These are phyloP conservation scores for Tyrannus savana DNA, from an alignment of 2,113 vertebrate species.

Conservation along the genomic window DNA sequence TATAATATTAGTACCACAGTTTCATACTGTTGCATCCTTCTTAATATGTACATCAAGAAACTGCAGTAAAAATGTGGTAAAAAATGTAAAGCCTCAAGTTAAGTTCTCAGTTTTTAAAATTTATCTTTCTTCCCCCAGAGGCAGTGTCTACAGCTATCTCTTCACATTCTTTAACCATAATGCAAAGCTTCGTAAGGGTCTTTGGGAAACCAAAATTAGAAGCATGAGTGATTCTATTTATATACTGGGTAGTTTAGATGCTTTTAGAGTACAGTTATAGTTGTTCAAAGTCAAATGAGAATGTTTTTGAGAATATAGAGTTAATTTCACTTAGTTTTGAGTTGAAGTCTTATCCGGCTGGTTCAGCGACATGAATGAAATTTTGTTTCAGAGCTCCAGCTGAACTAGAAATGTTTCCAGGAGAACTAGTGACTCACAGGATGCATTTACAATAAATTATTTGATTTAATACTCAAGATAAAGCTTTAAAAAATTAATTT, in stretches of 20 bases:
- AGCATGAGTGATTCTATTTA: not conserved
- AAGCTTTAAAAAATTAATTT: conserved; percentile 9
- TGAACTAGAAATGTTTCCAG: not conserved
- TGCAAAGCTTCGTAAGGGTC: not conserved
- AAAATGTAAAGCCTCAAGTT: not conserved
- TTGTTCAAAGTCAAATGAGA: not conserved
- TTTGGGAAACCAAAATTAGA: not conserved
- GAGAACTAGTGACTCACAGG: not conserved
- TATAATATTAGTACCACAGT: not conserved
- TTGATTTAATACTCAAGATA: not conserved
- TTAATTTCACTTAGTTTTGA: not conserved
- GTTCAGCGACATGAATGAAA: not conserved
- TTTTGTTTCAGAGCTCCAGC: not conserved
- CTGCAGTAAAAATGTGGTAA: not conserved
- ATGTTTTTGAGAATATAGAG: not conserved
- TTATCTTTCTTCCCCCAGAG: not conserved
- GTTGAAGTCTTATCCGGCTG: not conserved
- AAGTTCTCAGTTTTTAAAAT: not conserved
- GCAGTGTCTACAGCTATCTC: not conserved
- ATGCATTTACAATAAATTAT: not conserved
- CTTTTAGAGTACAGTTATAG: not conserved
- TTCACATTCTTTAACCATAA: not conserved
- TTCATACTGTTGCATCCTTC: not conserved
- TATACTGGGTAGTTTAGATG: not conserved
- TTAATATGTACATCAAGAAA: not conserved